Percentiles rank a stretch among this genome's conserved stretches.
phyloP scores from a whole-genome alignment of 2,113 vertebrate species.

The Tor tambroides region DNA sequence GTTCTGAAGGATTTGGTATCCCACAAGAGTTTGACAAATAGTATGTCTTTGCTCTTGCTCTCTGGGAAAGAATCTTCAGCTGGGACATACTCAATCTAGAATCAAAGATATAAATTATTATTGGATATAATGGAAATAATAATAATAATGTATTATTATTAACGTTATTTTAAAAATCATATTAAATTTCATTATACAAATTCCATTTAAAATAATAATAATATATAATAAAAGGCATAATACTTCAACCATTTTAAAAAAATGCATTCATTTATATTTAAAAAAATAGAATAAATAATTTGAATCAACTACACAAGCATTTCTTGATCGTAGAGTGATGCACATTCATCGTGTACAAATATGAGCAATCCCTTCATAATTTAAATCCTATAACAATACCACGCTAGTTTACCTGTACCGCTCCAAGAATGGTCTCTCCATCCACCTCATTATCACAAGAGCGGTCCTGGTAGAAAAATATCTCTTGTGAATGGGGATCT shows the following conservation, averaged over 20 bases:
- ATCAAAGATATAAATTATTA: not conserved
- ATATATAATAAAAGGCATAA: no score
- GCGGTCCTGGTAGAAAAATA: slow-evolving; percentile 82
- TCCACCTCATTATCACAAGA: slow-evolving; percentile 79
- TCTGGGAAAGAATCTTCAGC: slow-evolving; percentile 72
- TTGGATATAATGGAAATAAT: not conserved
- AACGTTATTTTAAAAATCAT: not conserved
- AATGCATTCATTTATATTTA: no score
- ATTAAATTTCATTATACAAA: not conserved
- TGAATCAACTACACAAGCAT: not conserved
- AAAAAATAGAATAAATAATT: not conserved
- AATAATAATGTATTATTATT: not conserved
- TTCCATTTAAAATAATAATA: not conserved
- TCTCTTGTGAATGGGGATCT: slow-evolving; percentile 78
- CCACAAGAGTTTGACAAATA: slow-evolving; percentile 90
- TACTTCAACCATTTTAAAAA: no score
- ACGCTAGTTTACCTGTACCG: slow-evolving; percentile 75
- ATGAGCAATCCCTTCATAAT: not conserved
- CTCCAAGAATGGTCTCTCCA: slow-evolving; percentile 83
- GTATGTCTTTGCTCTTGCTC: slow-evolving; percentile 59
- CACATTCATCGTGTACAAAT: no score
- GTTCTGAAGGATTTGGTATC: slow-evolving; percentile 80
- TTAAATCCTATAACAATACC: not conserved
- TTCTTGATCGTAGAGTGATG: not conserved
- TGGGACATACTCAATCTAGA: slow-evolving; percentile 82